These are phyloP conservation scores for Aleiodes testaceus DNA, from an alignment of 2,888 invertebrate genomes.

Conservation along the genomic window DNA sequence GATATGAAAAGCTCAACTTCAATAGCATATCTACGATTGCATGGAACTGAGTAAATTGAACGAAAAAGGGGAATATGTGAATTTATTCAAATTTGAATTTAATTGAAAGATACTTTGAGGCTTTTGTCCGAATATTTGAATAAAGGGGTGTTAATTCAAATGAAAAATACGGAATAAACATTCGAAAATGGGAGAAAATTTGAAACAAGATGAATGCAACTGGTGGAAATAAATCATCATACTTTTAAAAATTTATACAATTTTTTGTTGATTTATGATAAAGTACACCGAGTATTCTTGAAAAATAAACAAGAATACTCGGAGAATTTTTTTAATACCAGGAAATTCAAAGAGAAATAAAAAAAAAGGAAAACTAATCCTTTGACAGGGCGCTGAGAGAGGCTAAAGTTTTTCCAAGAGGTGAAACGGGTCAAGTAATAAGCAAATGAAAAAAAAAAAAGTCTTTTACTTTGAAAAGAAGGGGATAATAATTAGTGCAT, in stretches of 20 bases:
- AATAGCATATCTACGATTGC: neutral
- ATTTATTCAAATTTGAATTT: no score
- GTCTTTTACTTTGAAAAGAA: neutral
- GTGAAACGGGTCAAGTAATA: conserved; percentile 20
- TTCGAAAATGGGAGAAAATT: conserved; percentile 1
- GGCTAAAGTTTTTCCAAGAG: neutral
- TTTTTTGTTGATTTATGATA: neutral
- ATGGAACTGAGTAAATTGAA: neutral
- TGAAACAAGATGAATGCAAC: neutral
- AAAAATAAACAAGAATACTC: neutral
- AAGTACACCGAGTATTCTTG: conserved; percentile 18
- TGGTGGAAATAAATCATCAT: neutral
- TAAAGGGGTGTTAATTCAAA: neutral
- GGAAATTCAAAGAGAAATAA: neutral
- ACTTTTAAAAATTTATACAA: neutral
- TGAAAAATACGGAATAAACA: neutral
- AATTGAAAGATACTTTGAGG: no score
- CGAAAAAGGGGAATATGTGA: no score
- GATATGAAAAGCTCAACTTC: conserved; percentile 23
- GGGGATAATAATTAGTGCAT: conserved; percentile 6
- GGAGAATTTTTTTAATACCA: neutral
- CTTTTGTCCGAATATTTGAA: neutral
- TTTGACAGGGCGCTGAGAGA: conserved; percentile 6
- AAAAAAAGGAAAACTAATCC: neutral
- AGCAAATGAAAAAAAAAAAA: neutral